Conservation (phyloP, 2,888 invertebrate species). For the Tanytarsus gracilentus region DNA sequence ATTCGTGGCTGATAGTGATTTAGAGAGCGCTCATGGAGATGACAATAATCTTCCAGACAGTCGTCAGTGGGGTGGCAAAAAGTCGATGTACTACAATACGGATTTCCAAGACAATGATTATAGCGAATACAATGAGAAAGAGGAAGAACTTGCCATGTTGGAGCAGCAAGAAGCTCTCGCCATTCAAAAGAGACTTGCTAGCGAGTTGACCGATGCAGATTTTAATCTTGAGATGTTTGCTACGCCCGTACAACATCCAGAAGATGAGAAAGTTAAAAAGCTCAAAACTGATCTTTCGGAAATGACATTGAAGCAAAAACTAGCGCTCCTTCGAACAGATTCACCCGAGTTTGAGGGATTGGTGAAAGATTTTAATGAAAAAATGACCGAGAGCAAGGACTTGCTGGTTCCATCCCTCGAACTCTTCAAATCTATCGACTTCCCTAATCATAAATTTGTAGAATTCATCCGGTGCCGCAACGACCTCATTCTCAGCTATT, state of each 20-base stretch:
- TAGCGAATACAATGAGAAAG: slow-evolving; percentile 52
- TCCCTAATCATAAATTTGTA: slow-evolving; percentile 56
- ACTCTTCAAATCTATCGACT: slow-evolving; percentile 51
- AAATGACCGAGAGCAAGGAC: slow-evolving; percentile 55
- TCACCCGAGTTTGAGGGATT: slow-evolving; percentile 78
- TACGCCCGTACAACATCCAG: slow-evolving; percentile 37
- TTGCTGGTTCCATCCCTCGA: slow-evolving; percentile 58
- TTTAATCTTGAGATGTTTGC: slow-evolving; percentile 54
- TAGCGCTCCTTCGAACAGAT: slow-evolving; percentile 69
- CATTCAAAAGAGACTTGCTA: slow-evolving; percentile 66
- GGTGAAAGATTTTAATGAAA: slow-evolving; percentile 68
- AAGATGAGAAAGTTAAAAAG: slow-evolving; percentile 35
- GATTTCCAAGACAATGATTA: slow-evolving; percentile 86
- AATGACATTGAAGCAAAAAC: slow-evolving; percentile 64
- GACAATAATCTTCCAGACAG: slow-evolving; percentile 66
- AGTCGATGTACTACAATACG: slow-evolving; percentile 69
- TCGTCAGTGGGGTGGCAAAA: slow-evolving; percentile 82
- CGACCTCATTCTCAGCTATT: slow-evolving; percentile 67
- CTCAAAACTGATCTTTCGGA: slow-evolving; percentile 63
- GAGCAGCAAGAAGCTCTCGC: slow-evolving; percentile 78
- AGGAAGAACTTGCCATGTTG: slow-evolving; percentile 63
- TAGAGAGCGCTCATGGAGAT: slow-evolving; percentile 59
- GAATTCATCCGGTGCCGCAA: slow-evolving; percentile 64
- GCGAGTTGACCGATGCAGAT: slow-evolving; percentile 71
- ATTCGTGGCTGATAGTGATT: slow-evolving; percentile 56